Percentiles rank a stretch among this genome's conserved stretches.
These are phyloP conservation scores for Atherix ibis DNA, from an alignment of 2,888 invertebrate species.

Conservation along the genomic window DNA sequence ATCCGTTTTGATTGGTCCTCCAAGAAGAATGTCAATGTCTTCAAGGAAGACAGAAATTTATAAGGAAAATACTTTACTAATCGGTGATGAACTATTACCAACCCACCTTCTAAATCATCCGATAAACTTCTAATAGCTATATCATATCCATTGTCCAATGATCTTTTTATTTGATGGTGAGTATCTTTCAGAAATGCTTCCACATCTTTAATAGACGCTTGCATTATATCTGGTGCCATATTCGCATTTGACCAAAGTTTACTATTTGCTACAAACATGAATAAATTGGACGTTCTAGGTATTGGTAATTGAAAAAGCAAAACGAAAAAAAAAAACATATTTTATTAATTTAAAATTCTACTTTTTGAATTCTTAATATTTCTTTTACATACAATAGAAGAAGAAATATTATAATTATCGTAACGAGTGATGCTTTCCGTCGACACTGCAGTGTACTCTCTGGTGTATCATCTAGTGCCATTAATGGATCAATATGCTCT, in stretches of 20 bases:
- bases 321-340: no score
- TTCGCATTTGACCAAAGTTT: slow-evolving; percentile 40
- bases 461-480: slow-evolving; percentile 24
- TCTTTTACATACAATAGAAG: slow-evolving; percentile 27
- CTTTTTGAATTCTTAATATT: no score
- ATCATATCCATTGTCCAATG: slow-evolving; percentile 40
- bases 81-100: not conserved
- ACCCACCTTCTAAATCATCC: slow-evolving; percentile 44
- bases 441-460: slow-evolving; percentile 26
- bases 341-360: no score
- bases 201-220: slow-evolving; percentile 42
- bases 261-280: slow-evolving; percentile 48
- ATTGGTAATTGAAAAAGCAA: no score
- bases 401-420: slow-evolving; percentile 26
- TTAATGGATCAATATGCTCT: slow-evolving; percentile 19
- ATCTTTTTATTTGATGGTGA: slow-evolving; percentile 44
- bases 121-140: slow-evolving; percentile 43
- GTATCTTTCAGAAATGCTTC: slow-evolving; percentile 45
- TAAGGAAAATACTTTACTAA: no score
- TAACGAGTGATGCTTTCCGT: slow-evolving; percentile 22
- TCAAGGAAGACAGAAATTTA: not conserved
- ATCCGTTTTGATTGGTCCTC: slow-evolving; percentile 60
- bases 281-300: slow-evolving; percentile 38
- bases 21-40: slow-evolving; percentile 57
- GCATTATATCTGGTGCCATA: slow-evolving; percentile 37